phyloP scores from a whole-genome alignment of 2,888 invertebrate genomes.

The Myopa testacea region DNA sequence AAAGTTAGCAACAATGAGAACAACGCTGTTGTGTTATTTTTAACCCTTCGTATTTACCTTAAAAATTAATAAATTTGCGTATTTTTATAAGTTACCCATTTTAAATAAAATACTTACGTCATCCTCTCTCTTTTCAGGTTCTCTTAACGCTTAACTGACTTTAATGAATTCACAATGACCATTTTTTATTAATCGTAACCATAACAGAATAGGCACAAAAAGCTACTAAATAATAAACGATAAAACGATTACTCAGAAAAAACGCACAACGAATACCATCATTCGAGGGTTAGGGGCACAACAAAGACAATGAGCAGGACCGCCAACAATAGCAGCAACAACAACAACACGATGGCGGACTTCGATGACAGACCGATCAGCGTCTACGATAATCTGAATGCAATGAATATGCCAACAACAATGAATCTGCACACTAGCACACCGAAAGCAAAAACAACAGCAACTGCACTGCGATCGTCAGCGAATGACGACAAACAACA shows the following conservation, averaged over 20 bases:
- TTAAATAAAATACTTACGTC: too few relatives aligned
- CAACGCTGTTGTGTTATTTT: too few relatives aligned
- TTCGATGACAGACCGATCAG: conserved; percentile 63
- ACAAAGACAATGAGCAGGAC: too few relatives aligned
- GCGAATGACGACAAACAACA: conserved; percentile 27
- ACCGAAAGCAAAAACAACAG: conserved; percentile 52
- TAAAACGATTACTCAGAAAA: neutral
- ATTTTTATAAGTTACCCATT: too few relatives aligned
- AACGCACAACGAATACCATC: neutral
- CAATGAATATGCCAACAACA: conserved; percentile 44
- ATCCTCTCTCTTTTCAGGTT: neutral
- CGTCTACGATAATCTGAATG: conserved; percentile 66
- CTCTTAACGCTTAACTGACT: neutral
- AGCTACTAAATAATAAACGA: neutral
- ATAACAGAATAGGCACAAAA: neutral
- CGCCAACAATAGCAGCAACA: neutral
- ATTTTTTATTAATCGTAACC: neutral
- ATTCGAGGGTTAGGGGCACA: neutral
- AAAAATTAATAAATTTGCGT: too few relatives aligned
- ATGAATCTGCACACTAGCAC: conserved; percentile 47
- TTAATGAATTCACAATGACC: neutral
- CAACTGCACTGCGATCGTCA: conserved; percentile 7
- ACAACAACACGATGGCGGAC: conserved; percentile 53
- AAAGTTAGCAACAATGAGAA: too few relatives aligned
- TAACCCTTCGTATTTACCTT: too few relatives aligned